phyloP scores from a whole-genome alignment of 2,888 invertebrate genomes.

The Pollenia angustigena region DNA sequence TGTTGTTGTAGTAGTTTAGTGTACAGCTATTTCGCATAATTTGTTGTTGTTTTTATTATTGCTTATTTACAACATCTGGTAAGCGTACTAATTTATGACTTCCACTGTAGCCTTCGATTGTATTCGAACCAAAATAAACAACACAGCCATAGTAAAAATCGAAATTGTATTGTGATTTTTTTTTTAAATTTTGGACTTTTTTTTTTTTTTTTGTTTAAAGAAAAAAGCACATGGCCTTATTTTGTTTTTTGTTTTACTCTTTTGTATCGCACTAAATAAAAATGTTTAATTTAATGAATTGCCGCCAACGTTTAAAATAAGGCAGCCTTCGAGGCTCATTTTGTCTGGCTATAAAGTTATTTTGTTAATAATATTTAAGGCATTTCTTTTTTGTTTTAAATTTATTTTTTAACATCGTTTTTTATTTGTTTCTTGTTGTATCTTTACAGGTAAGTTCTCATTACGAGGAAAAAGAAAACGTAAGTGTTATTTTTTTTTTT shows the following conservation, averaged over 20 bases:
- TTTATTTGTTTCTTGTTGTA: constrained; percentile 14
- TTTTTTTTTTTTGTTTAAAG: constrained; percentile 18
- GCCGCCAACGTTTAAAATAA: constrained; percentile 41
- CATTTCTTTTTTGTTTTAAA: constrained; percentile 13
- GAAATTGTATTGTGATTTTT: constrained; percentile 48
- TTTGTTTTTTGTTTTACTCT: constrained; percentile 24
- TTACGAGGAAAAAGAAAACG: constrained; percentile 73
- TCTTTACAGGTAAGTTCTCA: constrained; percentile 70
- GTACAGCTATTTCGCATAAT: constrained; percentile 8
- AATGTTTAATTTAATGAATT: constrained; percentile 53
- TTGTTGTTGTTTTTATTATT: constrained; percentile 23
- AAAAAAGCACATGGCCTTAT: constrained; percentile 65
- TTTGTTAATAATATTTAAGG: constrained; percentile 30
- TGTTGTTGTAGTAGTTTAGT: constrained; percentile 1
- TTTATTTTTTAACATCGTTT: background rate
- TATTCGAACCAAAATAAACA: constrained; percentile 62
- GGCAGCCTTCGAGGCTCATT: background rate
- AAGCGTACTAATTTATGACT: constrained; percentile 68
- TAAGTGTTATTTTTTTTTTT: constrained; percentile 52
- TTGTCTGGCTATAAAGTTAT: constrained; percentile 20
- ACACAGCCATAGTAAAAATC: constrained; percentile 42
- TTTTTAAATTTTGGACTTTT: constrained; percentile 12
- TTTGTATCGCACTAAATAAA: constrained; percentile 52
- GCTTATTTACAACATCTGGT: constrained; percentile 66
- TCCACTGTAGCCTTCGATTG: constrained; percentile 66